Base-by-base conservation (phyloP, 1,140 invertebrate species). In the Drosophila lacteicornis region DNA sequence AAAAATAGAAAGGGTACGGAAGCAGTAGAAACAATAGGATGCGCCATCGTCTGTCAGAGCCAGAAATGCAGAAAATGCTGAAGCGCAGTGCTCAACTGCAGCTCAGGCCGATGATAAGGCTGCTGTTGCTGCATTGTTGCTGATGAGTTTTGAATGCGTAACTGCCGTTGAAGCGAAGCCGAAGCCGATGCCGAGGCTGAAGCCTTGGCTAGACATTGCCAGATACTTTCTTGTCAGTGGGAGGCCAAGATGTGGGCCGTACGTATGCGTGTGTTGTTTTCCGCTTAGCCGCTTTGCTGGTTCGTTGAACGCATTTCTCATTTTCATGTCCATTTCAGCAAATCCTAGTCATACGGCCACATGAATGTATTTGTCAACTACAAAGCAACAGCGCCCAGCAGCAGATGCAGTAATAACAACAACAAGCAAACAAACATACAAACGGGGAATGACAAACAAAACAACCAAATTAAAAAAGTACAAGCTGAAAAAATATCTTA, bases 301-400 rank as follows among this genome's bases (percentile, higher is more conserved):
- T 90, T 87, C 84, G 85, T 87, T 87, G 85, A 77, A 84, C 85
- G 80, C 82, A 87, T 90, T 87, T 87, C 84, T 90, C 84, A 84
- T 87, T 87, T 90, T 88, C 84, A 73, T 87, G 85, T 87, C 85
- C 84, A 90, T 87, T 87, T 90, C 57, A 61, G 80, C 69, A 84
- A 84, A 88, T 80, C 84, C 80, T 62, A 87, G 65, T 80, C 73
- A 63, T 73, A 75, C 70, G 49, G 74, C 60, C 68, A 86, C 79
- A 76, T 79, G 69, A 84, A 75, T 80, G 80, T 88, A 87, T 87
- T 87, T 90, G 84, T 79, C 84, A 82, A 83, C 75, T 82, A 79
- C 80, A 79, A 79, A 69, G 75, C 75, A 82, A 75, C 62, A 68
- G 55, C 53, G 62, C 40, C 61, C 69, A 50, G 45, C 66, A 46